These are phyloP conservation scores for Drosophila subobscura DNA, from an alignment of 1,140 invertebrate genomes.

Conservation along the genomic window DNA sequence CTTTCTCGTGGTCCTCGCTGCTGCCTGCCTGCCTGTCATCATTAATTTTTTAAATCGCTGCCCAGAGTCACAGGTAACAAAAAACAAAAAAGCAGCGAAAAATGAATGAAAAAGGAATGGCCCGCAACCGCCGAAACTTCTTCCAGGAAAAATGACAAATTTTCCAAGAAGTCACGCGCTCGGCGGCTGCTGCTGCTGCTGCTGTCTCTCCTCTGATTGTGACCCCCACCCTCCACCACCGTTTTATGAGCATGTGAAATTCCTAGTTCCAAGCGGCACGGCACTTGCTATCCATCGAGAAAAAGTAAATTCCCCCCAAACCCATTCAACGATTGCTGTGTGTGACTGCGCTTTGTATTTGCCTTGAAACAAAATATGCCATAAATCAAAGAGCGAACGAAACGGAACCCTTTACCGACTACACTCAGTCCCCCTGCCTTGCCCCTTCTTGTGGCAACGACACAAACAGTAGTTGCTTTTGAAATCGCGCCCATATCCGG, in stretches of 20 bases:
- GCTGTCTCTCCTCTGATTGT: no score
- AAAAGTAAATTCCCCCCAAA: neutral
- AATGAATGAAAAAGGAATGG: conserved; percentile 17
- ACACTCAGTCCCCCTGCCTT: neutral
- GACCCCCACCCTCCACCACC: neutral
- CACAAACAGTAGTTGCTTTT: conserved; percentile 80
- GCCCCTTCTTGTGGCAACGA: conserved; percentile 1
- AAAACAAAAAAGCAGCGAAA: conserved; percentile 16
- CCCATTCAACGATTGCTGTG: conserved; percentile 29
- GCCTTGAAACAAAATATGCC: conserved; percentile 68
- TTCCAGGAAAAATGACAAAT: conserved; percentile 75
- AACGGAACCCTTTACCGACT: conserved; percentile 16
- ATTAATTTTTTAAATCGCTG: conserved; percentile 77
- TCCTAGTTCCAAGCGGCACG: conserved; percentile 62
- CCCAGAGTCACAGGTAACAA: conserved; percentile 50
- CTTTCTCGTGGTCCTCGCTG: conserved; percentile 32
- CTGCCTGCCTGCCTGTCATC: conserved; percentile 71
- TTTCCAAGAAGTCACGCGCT: conserved; percentile 76
- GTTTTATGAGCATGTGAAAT: conserved; percentile 75
- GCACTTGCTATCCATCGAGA: conserved; percentile 64
- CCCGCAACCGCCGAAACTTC: conserved; percentile 6
- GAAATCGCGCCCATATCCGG: conserved; percentile 78
- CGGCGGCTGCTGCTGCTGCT: neutral
- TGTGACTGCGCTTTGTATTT: conserved; percentile 77
- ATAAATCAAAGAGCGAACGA: conserved; percentile 67